Evolutionary conservation across 2,888 invertebrate species (phyloP).

Genomic region (Atrina japonica): DNA sequence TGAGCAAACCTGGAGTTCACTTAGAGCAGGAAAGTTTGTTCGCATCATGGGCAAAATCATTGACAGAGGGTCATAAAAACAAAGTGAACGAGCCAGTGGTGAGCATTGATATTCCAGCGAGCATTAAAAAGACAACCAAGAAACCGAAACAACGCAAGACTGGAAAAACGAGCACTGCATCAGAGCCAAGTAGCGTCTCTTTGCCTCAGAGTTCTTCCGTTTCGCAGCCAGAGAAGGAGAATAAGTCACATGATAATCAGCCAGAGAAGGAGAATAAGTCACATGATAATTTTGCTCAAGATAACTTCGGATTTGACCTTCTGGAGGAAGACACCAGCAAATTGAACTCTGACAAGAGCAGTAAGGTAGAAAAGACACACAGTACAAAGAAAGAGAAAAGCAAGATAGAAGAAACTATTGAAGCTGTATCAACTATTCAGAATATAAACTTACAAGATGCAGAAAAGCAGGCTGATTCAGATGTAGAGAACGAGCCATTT

Average conservation of each 20-base stretch:
- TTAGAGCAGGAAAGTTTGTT: constrained; percentile 25
- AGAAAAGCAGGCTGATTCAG: constrained; percentile 6
- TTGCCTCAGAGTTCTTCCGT: too few relatives aligned
- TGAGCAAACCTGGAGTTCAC: constrained; percentile 11
- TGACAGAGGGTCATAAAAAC: constrained; percentile 16
- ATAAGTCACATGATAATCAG: neutral
- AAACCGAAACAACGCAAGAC: constrained; percentile 26
- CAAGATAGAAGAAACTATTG: constrained; percentile 32
- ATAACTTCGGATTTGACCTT: constrained; percentile 19
- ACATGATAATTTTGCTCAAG: constrained; percentile 5
- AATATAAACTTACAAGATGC: constrained; percentile 6
- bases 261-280: neutral
- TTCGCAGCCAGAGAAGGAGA: neutral
- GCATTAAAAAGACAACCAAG: constrained; percentile 1
- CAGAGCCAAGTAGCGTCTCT: neutral
- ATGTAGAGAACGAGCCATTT: constrained; percentile 20
- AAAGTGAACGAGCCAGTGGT: neutral
- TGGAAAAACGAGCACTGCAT: neutral
- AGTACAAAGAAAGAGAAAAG: neutral
- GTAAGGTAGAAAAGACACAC: neutral
- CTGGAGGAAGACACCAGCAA: constrained; percentile 50
- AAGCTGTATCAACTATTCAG: constrained; percentile 24
- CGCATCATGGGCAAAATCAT: constrained; percentile 26
- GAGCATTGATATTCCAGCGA: neutral
- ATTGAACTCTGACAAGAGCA: constrained; percentile 38